A percentile compares a stretch with the other conserved stretches of the same genome.
phyloP scores from a whole-genome alignment of 2,888 invertebrate genomes.

The Nebria brevicollis region DNA sequence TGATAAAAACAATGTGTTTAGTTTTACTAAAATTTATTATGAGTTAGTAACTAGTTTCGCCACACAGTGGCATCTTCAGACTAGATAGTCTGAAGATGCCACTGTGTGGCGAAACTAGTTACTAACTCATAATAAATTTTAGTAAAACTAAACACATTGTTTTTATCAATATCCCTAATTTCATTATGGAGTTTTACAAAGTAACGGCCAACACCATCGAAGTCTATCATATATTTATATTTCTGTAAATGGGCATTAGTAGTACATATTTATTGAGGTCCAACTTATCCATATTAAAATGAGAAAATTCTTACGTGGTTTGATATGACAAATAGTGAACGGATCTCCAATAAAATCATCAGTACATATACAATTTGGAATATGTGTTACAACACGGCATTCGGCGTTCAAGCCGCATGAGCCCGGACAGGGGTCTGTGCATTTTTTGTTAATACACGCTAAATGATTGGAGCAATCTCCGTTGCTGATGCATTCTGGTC shows the following conservation, averaged over 20 bases:
- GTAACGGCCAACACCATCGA: too few relatives aligned
- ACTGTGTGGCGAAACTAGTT: too few relatives aligned
- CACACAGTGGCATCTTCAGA: too few relatives aligned
- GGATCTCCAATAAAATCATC: constrained; percentile 76
- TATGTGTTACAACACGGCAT: constrained; percentile 79
- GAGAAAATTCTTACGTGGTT: constrained; percentile 66
- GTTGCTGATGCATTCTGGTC: constrained; percentile 80
- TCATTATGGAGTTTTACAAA: too few relatives aligned
- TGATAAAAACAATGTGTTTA: too few relatives aligned
- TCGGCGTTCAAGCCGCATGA: constrained; percentile 78
- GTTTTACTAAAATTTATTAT: too few relatives aligned
- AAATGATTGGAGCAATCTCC: constrained; percentile 75
- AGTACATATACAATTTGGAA: constrained; percentile 78
- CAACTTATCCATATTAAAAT: background rate
- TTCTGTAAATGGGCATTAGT: background rate
- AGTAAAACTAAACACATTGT: too few relatives aligned
- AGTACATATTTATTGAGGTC: background rate
- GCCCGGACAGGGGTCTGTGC: constrained; percentile 79
- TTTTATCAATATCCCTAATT: too few relatives aligned
- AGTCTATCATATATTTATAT: background rate
- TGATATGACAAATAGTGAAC: constrained; percentile 68
- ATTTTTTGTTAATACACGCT: constrained; percentile 77
- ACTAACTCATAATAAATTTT: too few relatives aligned
- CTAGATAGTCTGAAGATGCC: too few relatives aligned
- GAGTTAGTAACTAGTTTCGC: too few relatives aligned